Percentiles rank a stretch among this genome's conserved stretches.
These are phyloP conservation scores for Poicephalus meyeri DNA, from an alignment of 2,113 vertebrate species.

Conservation along the genomic window DNA sequence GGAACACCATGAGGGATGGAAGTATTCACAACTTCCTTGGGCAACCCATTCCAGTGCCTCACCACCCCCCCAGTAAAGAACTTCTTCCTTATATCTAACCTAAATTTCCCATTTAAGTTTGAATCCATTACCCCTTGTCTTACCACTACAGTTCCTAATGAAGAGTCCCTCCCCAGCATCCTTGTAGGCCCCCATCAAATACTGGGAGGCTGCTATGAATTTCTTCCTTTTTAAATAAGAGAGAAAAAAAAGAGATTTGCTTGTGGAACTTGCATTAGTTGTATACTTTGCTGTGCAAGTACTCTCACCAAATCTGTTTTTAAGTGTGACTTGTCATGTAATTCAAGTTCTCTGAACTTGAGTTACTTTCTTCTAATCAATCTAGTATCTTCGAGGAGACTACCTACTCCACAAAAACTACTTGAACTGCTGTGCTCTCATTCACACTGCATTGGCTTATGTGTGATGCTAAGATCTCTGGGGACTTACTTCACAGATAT, in stretches of 20 bases:
- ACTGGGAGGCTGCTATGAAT: background rate
- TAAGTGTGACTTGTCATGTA: background rate
- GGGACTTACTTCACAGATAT: background rate
- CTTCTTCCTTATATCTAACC: background rate
- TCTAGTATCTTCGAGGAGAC: background rate
- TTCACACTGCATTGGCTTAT: accelerated
- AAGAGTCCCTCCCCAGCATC: background rate
- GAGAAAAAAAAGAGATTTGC: background rate
- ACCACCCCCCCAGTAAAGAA: background rate
- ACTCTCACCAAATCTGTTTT: background rate
- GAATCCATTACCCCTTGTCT: background rate
- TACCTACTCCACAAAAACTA: background rate
- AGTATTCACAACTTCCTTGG: background rate
- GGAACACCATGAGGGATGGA: background rate
- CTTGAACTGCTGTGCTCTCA: background rate
- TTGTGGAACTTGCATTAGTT: background rate
- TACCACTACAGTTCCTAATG: background rate
- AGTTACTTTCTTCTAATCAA: background rate
- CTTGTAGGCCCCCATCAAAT: background rate
- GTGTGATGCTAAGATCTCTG: background rate
- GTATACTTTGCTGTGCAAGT: background rate
- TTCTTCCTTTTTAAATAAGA: background rate
- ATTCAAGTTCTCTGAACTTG: background rate
- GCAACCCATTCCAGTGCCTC: background rate
- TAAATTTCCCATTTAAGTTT: background rate